Conservation (phyloP, 1,140 invertebrate species). For the Harpegnathos saltator region DNA sequence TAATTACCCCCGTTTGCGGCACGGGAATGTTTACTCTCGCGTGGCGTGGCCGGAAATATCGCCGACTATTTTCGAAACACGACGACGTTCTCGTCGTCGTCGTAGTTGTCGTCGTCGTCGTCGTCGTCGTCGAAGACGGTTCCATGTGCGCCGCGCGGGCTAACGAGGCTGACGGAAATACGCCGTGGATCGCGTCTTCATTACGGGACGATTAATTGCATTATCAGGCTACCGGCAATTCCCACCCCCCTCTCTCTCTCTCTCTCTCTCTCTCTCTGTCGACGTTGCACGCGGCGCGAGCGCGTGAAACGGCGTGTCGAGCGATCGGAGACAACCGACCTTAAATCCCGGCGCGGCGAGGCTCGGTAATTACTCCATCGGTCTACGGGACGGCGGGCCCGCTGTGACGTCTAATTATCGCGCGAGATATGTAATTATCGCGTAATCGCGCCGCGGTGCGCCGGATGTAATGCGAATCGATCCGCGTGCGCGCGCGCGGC, state of each 20-base stretch:
- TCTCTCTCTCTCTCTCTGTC: too few relatives aligned
- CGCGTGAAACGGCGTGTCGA: slow-evolving; percentile 5
- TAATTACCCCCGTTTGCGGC: slow-evolving; percentile 13
- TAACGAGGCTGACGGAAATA: background rate
- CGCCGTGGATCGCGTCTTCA: background rate
- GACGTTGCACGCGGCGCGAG: background rate
- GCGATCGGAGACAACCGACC: slow-evolving; percentile 15
- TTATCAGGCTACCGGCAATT: slow-evolving; percentile 25
- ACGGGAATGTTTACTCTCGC: background rate
- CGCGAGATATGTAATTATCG: slow-evolving; percentile 44
- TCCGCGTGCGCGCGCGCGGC: slow-evolving; percentile 11
- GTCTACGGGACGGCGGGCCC: slow-evolving; percentile 2
- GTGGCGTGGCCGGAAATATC: background rate
- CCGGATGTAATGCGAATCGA: slow-evolving; percentile 26
- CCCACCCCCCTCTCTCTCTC: too few relatives aligned
- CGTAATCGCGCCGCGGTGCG: slow-evolving; percentile 9
- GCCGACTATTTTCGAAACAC: background rate
- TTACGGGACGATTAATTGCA: background rate
- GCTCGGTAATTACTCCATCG: slow-evolving; percentile 34
- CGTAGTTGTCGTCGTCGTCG: too few relatives aligned
- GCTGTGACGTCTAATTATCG: slow-evolving; percentile 48
- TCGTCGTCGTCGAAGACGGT: background rate
- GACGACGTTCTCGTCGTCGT: background rate
- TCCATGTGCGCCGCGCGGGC: background rate
- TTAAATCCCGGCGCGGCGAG: slow-evolving; percentile 1